These are phyloP conservation scores for Rhynchotus rufescens DNA, from an alignment of 2,797 vertebrate species.

Conservation along the genomic window DNA sequence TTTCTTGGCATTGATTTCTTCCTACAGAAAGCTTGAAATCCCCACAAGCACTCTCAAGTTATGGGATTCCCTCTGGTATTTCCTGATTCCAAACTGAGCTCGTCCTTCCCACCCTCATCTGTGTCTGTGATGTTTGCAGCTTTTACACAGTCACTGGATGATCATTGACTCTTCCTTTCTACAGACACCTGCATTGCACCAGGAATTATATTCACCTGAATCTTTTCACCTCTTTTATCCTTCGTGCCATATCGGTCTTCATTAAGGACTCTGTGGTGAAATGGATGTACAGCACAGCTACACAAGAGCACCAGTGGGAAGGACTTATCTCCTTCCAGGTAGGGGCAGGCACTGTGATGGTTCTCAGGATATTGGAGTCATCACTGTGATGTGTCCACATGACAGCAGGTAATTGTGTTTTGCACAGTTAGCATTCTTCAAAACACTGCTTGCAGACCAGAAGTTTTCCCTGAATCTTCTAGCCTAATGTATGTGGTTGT, in stretches of 20 bases:
- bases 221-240: constrained; percentile 91
- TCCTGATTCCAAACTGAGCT: not conserved
- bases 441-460: not conserved
- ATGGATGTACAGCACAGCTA: constrained; percentile 82
- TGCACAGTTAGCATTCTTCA: not conserved
- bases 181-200: constrained; percentile 90
- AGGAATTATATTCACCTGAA: constrained; percentile 93
- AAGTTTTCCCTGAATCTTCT: not conserved
- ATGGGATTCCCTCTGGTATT: not conserved
- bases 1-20: constrained; percentile 1
- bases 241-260: constrained; percentile 89
- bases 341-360: not conserved
- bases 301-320: constrained; percentile 82
- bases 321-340: constrained; percentile 85
- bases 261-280: constrained; percentile 89
- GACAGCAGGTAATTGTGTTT: not conserved
- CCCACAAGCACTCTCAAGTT: not conserved
- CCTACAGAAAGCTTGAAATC: not conserved
- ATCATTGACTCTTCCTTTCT: constrained; percentile 5
- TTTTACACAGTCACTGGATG: not conserved
- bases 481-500: not conserved
- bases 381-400: not conserved
- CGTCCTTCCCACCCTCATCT: not conserved
- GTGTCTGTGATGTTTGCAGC: not conserved
- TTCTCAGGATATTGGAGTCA: not conserved